Evolutionary conservation across 2,888 invertebrate genomes (phyloP).

Genomic region (Amaurobius ferox): DNA sequence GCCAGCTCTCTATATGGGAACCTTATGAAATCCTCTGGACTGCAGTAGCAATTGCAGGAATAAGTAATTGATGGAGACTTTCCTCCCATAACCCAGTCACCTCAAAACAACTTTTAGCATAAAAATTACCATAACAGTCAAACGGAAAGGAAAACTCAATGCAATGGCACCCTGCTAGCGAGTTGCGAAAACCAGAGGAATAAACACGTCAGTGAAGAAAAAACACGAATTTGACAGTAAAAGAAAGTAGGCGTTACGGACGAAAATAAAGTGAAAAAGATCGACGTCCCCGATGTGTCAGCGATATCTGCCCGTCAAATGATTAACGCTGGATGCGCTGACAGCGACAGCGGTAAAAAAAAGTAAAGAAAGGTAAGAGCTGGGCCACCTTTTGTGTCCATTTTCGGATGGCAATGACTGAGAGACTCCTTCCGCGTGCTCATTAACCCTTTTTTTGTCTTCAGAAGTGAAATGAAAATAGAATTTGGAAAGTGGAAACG

Average conservation of each 20-base stretch:
- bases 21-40: no score
- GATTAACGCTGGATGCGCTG: conserved; percentile 49
- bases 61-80: no score
- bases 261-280: not conserved
- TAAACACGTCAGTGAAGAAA: not conserved
- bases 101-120: no score
- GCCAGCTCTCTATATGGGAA: no score
- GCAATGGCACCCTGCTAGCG: no score
- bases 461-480: no score
- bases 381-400: not conserved
- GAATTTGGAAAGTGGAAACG: no score
- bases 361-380: not conserved
- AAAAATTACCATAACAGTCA: no score
- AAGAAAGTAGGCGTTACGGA: not conserved
- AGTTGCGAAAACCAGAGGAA: no score
- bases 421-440: not conserved
- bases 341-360: conserved; percentile 46
- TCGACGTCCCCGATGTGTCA: conserved; percentile 57
- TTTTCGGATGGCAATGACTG: not conserved
- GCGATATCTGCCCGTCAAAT: conserved; percentile 46
- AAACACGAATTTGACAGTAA: not conserved
- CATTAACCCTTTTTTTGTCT: conserved; percentile 7
- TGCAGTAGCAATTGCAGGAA: no score
- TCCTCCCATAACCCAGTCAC: no score
- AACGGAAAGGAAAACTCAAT: no score